Conservation (phyloP, 2,113 vertebrate species). For the Tachysurus fulvidraco region DNA sequence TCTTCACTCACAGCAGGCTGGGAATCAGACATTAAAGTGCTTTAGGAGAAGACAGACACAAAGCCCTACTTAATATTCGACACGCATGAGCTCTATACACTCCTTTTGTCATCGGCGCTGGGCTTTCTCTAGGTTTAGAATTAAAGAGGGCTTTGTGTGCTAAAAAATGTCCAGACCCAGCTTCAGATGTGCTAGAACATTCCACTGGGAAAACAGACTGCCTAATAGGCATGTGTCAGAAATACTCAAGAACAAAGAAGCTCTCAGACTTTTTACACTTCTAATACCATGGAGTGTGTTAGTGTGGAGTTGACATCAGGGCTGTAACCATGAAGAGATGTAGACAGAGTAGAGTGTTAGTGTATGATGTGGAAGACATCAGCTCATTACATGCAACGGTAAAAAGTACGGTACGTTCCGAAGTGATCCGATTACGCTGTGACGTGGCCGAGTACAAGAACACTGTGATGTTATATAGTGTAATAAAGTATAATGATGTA, state of each 20-base stretch:
- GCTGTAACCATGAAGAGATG: not conserved
- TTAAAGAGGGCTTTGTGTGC: conserved; percentile 73
- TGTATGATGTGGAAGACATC: not conserved
- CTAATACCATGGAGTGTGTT: not conserved
- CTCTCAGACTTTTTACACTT: not conserved
- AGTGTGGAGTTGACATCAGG: not conserved
- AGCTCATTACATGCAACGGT: not conserved
- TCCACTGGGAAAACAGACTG: not conserved
- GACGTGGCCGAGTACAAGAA: not conserved
- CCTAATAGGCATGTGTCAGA: not conserved
- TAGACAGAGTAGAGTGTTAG: not conserved
- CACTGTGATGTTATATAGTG: not conserved
- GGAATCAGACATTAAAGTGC: conserved; percentile 57
- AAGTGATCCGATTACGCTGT: not conserved
- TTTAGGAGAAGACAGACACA: conserved; percentile 65
- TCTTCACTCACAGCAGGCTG: conserved; percentile 58
- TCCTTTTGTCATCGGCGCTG: conserved; percentile 64
- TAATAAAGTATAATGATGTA: not conserved
- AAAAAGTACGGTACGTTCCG: not conserved
- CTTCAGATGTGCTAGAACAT: not conserved
- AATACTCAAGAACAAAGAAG: not conserved
- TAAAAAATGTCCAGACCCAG: conserved; percentile 63
- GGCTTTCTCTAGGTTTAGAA: conserved; percentile 64
- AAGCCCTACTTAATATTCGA: conserved; percentile 78
- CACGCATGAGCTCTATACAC: conserved; percentile 72